Evolutionary conservation across 2,113 vertebrate species (phyloP).

Genomic region (Xiphophorus hellerii): DNA sequence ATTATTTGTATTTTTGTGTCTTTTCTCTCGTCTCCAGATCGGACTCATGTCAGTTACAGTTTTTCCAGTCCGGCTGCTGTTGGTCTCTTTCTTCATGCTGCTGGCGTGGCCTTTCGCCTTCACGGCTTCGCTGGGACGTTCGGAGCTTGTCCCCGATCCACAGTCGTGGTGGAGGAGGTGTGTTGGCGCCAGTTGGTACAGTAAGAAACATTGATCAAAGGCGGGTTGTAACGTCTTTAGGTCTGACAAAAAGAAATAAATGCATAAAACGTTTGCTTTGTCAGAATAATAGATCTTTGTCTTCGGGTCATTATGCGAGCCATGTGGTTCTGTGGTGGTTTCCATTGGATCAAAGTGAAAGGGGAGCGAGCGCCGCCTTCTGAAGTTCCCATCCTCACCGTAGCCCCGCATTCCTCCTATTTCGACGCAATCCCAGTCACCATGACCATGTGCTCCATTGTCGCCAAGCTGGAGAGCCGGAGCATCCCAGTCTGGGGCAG

Average conservation of each 20-base stretch:
- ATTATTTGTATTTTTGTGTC: neutral
- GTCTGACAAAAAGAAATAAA: neutral
- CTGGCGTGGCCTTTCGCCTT: constrained; percentile 95
- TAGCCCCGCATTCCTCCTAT: constrained; percentile 95
- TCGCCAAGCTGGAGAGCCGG: constrained; percentile 93
- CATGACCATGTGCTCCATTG: constrained; percentile 94
- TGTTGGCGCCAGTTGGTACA: constrained; percentile 15
- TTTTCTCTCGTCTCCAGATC: constrained; percentile 79
- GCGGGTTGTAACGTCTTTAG: neutral
- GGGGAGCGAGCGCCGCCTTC: constrained; percentile 83
- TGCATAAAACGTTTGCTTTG: neutral
- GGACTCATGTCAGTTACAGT: constrained; percentile 91
- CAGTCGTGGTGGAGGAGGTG: constrained; percentile 87
- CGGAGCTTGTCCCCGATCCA: constrained; percentile 82
- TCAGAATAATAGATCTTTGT: constrained; percentile 86
- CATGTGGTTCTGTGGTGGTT: constrained; percentile 97
- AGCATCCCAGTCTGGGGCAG: constrained; percentile 97
- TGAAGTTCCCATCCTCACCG: constrained; percentile 88
- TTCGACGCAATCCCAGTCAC: constrained; percentile 97
- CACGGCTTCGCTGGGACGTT: constrained; percentile 83
- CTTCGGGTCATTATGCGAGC: constrained; percentile 90
- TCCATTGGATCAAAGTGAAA: constrained; percentile 92
- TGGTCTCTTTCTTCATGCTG: constrained; percentile 90
- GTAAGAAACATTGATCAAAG: neutral
- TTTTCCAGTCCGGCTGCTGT: constrained; percentile 90